Percentiles rank a stretch among this genome's conserved stretches.
phyloP scores from a whole-genome alignment of 2,797 vertebrate genomes.

The Poecilia velifera region DNA sequence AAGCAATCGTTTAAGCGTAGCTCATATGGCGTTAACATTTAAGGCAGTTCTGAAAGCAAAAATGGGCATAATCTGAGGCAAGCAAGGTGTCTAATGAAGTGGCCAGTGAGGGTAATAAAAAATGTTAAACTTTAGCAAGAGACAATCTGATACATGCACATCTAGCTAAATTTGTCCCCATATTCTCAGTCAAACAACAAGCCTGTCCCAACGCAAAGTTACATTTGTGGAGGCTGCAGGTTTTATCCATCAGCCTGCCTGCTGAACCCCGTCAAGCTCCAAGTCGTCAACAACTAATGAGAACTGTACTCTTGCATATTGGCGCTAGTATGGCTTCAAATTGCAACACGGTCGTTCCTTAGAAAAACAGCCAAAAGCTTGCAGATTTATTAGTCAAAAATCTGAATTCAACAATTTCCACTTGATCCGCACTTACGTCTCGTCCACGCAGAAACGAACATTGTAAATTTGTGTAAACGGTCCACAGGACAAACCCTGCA shows the following conservation, averaged over 20 bases:
- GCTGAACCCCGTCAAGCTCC: background rate
- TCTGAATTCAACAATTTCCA: background rate
- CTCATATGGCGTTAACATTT: background rate
- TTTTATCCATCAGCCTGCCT: background rate
- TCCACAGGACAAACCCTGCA: too few species aligned
- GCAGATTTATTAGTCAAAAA: background rate
- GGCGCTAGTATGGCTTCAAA: background rate
- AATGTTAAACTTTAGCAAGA: background rate
- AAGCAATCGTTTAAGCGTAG: background rate
- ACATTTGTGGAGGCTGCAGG: background rate
- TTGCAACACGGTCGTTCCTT: background rate
- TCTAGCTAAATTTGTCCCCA: background rate
- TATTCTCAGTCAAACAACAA: background rate
- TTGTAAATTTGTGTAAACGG: too few species aligned
- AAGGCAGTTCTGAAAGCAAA: background rate
- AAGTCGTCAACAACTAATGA: background rate
- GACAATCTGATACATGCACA: background rate
- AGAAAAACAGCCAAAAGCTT: background rate
- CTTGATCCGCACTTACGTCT: background rate
- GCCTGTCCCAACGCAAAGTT: background rate
- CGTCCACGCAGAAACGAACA: too few species aligned
- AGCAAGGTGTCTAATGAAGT: background rate
- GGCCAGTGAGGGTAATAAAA: background rate
- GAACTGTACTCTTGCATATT: background rate
- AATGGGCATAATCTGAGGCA: background rate